Evolutionary conservation across 2,888 invertebrate genomes (phyloP).

Genomic region (Pachydiplax longipennis): DNA sequence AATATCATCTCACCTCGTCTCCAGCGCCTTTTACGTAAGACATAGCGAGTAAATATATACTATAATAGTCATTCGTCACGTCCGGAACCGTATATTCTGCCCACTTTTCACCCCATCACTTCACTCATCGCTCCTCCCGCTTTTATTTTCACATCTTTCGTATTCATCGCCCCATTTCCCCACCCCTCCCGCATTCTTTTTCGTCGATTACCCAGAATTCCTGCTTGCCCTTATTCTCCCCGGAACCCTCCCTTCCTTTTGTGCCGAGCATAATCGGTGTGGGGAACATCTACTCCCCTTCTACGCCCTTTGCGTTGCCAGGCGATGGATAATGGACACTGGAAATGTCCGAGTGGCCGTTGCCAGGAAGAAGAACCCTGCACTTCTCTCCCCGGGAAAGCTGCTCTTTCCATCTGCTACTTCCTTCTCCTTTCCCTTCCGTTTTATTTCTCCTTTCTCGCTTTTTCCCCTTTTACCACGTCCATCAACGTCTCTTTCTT

Average conservation of each 20-base stretch:
- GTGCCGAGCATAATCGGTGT: slow-evolving; percentile 29
- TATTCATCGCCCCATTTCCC: not conserved
- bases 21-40: too few species aligned
- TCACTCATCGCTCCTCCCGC: not conserved
- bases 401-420: too few species aligned
- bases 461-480: too few species aligned
- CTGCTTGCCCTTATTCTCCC: slow-evolving; percentile 38
- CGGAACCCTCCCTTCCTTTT: not conserved
- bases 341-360: not conserved
- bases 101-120: not conserved
- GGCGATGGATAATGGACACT: not conserved
- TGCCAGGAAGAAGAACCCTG: not conserved
- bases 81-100: not conserved
- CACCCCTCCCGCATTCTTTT: slow-evolving; percentile 7
- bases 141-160: not conserved
- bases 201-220: slow-evolving; percentile 43
- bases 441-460: too few species aligned
- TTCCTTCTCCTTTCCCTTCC: too few species aligned
- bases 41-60: too few species aligned
- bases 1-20: too few species aligned
- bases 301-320: not conserved
- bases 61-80: too few species aligned
- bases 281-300: not conserved
- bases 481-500: too few species aligned
- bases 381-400: too few species aligned